phyloP scores from a whole-genome alignment of 1,140 invertebrate genomes.

The Philaenus spumarius region DNA sequence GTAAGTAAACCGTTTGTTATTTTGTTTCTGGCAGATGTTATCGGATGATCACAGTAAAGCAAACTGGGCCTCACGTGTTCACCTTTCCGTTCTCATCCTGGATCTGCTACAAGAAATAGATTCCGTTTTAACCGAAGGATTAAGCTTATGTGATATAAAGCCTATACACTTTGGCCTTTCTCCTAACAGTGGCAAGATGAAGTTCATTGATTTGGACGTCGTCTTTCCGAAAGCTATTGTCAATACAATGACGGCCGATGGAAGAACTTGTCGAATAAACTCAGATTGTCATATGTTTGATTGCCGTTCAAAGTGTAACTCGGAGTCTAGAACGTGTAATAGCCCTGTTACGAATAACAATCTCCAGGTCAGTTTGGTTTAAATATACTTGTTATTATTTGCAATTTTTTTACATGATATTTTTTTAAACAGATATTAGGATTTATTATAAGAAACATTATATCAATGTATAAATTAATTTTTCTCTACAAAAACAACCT shows the following conservation, averaged over 20 bases:
- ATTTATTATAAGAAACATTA: neutral
- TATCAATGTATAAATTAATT: too few relatives aligned
- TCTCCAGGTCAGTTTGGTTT: constrained; percentile 42
- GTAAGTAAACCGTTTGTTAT: too few relatives aligned
- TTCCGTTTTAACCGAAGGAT: constrained; percentile 45
- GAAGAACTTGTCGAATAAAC: constrained; percentile 43
- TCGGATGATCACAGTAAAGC: constrained; percentile 33
- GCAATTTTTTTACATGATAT: too few relatives aligned
- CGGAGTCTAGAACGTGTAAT: constrained; percentile 43
- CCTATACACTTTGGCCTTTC: constrained; percentile 56
- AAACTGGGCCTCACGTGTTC: constrained; percentile 45
- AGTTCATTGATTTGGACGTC: constrained; percentile 53
- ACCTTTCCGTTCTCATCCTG: constrained; percentile 51
- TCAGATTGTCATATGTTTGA: constrained; percentile 59
- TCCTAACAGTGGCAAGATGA: constrained; percentile 43
- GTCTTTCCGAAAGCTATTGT: constrained; percentile 45
- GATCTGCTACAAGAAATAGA: constrained; percentile 53
- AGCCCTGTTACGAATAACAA: constrained; percentile 52
- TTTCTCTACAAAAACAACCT: too few relatives aligned
- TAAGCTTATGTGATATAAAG: constrained; percentile 60
- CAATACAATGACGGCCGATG: constrained; percentile 40
- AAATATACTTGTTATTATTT: neutral
- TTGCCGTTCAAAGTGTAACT: constrained; percentile 51
- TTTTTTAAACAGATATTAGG: neutral
- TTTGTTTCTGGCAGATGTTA: constrained; percentile 24